A percentile compares a stretch with the other conserved stretches of the same genome.
Conservation (phyloP, 2,797 vertebrate genomes). For the Takifugu ocellatus region DNA sequence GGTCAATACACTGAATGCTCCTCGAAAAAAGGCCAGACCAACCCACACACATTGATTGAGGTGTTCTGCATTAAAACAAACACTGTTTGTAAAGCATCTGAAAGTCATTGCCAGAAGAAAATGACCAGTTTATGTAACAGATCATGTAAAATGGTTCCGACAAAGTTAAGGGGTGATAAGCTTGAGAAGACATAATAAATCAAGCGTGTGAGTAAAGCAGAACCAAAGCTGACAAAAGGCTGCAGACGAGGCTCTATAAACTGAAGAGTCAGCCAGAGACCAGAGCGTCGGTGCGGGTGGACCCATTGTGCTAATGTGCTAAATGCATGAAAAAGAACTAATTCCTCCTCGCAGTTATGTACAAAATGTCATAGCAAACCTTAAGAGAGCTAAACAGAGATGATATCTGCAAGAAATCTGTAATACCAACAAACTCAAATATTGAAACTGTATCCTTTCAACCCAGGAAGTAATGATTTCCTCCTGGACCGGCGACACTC, state of each 20-base stretch:
- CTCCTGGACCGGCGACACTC: conserved; percentile 8
- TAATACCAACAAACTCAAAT: conserved; percentile 15
- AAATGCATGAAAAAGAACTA: conserved; percentile 12
- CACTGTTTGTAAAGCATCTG: background rate
- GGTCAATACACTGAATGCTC: conserved; percentile 1
- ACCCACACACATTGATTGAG: conserved; percentile 2
- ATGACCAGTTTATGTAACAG: background rate
- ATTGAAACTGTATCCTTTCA: conserved; percentile 11
- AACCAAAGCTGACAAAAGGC: background rate
- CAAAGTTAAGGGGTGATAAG: background rate
- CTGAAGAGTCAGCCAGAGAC: conserved; percentile 8
- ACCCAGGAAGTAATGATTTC: conserved; percentile 25
- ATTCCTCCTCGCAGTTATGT: conserved; percentile 6
- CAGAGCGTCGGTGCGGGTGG: conserved; percentile 2
- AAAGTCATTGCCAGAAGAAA: background rate
- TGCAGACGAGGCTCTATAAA: conserved; percentile 1
- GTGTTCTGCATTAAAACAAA: conserved; percentile 20
- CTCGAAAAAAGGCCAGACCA: conserved; percentile 7
- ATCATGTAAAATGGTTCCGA: background rate
- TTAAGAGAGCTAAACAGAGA: conserved; percentile 1
- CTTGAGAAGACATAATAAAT: background rate
- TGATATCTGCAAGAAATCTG: conserved; percentile 21
- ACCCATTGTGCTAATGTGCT: conserved; percentile 8
- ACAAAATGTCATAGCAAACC: conserved; percentile 3
- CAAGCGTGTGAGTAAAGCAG: no score